Evolutionary conservation across 30 jellyfish, hydroid and myxozoan species (phyloP), one percentile per base, ranked within the genome.

Genomic region (Turritopsis rubra): DNA sequence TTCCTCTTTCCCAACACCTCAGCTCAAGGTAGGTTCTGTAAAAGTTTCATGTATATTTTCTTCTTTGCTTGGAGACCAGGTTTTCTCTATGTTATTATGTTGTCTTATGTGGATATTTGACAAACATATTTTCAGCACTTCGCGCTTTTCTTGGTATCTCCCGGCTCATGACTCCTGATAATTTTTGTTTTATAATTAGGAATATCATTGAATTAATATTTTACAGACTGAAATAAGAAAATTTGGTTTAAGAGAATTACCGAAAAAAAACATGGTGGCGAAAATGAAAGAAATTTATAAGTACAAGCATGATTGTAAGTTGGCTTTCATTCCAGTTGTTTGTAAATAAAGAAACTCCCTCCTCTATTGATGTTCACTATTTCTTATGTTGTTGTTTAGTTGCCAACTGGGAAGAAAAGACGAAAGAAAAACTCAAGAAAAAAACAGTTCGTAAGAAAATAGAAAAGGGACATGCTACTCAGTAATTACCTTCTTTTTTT

Each of bases 271-370:
- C 53, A 92, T 92, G 98, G 95, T 84, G 8, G 98, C 92, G 52
- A 92, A 92, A 84, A 52, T 92, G 84, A 85, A 84, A 41, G 98
- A 92, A 71, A 81, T 92, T n/a, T 92, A 83, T 80, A 92, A 92
- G 72, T 79, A 66, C 71, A 79, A 87, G 25, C 98, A 92, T 72
- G 86, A 92, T 7, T 92, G 98, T 92, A 75, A 83, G 94, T 80
- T 20, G 29, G 21, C 29, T 26, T 18, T 75, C n/a, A 29, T 41
- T 41, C 60, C 60, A 13, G 13, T 13, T 41, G 27, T 1, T 17
- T 54, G n/a, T n/a, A 4, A 66, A 26, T 21, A 66, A 66, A 66
- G 29, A 66, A 3, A 3, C 8, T 66, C 76, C 17, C 76, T n/a
- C 72, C 72, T 54, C n/a, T 54, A 18, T 18, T 54, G 76, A 66